Evolutionary conservation across 2,888 invertebrate species (phyloP), one percentile per base, ranked within the genome.

Genomic region (Orthonevra nobilis): DNA sequence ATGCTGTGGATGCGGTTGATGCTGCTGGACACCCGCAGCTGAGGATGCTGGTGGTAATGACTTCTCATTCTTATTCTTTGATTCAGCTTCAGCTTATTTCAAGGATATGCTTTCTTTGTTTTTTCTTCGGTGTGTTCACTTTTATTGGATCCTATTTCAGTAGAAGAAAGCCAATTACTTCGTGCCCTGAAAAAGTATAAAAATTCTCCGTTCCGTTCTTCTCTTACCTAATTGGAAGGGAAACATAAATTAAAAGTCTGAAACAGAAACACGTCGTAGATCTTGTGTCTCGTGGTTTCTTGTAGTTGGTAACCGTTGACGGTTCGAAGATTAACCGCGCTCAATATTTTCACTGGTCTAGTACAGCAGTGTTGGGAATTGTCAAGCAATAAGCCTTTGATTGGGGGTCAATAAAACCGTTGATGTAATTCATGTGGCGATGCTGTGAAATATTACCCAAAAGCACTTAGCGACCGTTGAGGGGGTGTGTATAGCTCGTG

Each of bases 161-260:
- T 10, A 56, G 66, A 56, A 61, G 73, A 73, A 79, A 79, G 79
- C 79, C 79, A 79, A 79, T 79, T 79, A 79, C 66, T 64, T 52
- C 15, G 40, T 9, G 32, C 40, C 46, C 60, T 60, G 12, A 46
- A 54, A 48, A 66, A 44, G 77, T 77, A 58, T 61, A 75, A 75
- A 75, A 70, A 77, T 66, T 70, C 48, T n/a, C n/a, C n/a, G 58
- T 26, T 17, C 14, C 48, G 17, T 56, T 40, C 82, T 84, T 84
- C 82, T 84, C 81, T 73, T 81, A 82, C 84, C 87, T 87, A 87
- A 87, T 87, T 87, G 87, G 86, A 86, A 87, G 85, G 85, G 87
- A 87, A 87, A 87, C 87, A 87, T 87, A 87, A 87, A 87, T 87
- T 87, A 87, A 87, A 86, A 86, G 86, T 86, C 87, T 84, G 84